Evolutionary conservation across 2,888 invertebrate species (phyloP), one percentile per base, ranked within the genome.

Genomic region (Protonemura montana): DNA sequence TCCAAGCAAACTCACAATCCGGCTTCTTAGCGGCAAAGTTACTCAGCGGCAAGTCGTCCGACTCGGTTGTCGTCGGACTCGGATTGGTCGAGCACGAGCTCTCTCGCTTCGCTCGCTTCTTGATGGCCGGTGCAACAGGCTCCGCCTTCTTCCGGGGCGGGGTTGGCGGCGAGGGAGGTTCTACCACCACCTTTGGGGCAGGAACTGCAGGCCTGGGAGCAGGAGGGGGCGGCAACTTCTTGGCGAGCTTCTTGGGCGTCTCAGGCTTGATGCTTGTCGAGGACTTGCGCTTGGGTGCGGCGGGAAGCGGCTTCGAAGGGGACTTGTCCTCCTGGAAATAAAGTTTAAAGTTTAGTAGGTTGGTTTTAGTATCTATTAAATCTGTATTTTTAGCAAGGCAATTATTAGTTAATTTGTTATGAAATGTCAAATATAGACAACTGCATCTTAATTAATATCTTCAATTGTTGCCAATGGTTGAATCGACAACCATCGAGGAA

Each of bases 201-300:
- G 80, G 6, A 5, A 27, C 26, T 5, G 80, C 7, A 16, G 28
- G n/a, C 26, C 27, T 80, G 27, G 80, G 80, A 5, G 59, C 30
- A 76, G 30, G 0, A 80, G 78, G 84, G 84, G 42, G 35, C n/a
- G 35, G 0, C 42, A 41, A 16, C 35, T 26, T 42, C 81, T 26
- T 30, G 86, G 85, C 6, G n/a, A 25, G 13, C 77, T 81, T 13
- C 82, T 78, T 29, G 85, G 77, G 59, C 1, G 26, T 26, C 29
- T 84, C 59, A 3, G 84, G 84, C 87, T 90, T 90, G 0, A 90
- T 0, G 76, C 29, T 0, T 16, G 89, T 90, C 76, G 87, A 87
- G 2, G 90, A 90, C 28, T 90, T 90, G 35, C 87, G 89, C 27
- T 90, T 88, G 21, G 87, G 89, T 2, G 90, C 89, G 0, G 0